Percentiles rank a stretch among this genome's conserved stretches.
Evolutionary conservation across 2,888 invertebrate species (phyloP).

Genomic region (Prenolepis imparis): DNA sequence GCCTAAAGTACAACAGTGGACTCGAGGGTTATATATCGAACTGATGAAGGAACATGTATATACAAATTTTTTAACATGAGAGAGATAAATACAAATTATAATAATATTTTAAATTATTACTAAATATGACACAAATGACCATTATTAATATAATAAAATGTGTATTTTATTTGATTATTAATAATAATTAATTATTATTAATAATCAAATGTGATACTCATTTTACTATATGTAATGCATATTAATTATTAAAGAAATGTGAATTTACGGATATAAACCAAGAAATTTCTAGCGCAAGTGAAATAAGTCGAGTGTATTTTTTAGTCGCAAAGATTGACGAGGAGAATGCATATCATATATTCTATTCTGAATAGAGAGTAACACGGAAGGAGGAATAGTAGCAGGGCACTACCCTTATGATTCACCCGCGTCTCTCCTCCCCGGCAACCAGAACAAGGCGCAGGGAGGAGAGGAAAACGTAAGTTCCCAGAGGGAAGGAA

Average conservation of each 20-base stretch:
- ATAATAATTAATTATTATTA: neutral
- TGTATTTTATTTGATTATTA: neutral
- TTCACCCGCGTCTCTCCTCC: conserved; percentile 38
- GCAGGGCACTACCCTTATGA: conserved; percentile 55
- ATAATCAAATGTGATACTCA: no score
- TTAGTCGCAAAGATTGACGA: conserved; percentile 47
- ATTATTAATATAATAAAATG: neutral
- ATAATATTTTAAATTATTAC: neutral
- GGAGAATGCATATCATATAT: conserved; percentile 44
- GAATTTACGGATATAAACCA: neutral
- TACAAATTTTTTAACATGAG: no score
- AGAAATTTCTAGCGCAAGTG: conserved; percentile 7
- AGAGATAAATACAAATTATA: neutral
- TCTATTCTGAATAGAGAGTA: conserved; percentile 57
- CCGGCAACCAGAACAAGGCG: conserved; percentile 59
- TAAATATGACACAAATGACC: neutral
- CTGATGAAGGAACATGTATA: no score
- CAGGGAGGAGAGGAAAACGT: conserved; percentile 47
- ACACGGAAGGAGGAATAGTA: conserved; percentile 48
- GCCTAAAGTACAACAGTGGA: conserved; percentile 37
- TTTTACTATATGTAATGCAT: neutral
- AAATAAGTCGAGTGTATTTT: conserved; percentile 27
- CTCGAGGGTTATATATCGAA: conserved; percentile 33
- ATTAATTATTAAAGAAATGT: neutral
- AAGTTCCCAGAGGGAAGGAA: conserved; percentile 79